Evolutionary conservation across 2,888 invertebrate genomes (phyloP), one percentile per base, ranked within the genome.

Genomic region (Patella pellucida): DNA sequence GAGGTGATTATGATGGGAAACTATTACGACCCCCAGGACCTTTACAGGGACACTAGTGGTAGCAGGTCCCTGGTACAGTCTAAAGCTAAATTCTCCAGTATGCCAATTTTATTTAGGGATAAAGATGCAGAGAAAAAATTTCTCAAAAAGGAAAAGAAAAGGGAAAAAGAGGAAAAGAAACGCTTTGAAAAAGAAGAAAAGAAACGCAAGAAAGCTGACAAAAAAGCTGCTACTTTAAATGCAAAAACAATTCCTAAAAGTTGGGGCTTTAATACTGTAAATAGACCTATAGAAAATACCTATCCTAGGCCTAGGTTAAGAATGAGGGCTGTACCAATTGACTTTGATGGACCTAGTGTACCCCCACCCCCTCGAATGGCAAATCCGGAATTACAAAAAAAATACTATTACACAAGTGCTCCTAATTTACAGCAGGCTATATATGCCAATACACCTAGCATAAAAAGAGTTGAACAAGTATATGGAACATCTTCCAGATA

Each of bases 141-240:
- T 52, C 77, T 85, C 52, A 87, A 86, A 78, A 84, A 84, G 70
- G 86, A 87, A 77, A 85, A 81, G 74, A 85, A 85, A 71, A 77
- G 83, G 54, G 81, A 83, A 68, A 86, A 87, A 71, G 84, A 85
- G 68, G 85, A 86, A 52, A 83, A 84, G 62, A 86, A 84, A 76
- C 80, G 83, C 67, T 74, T 82, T 41, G 82, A 85, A 51, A 85
- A 87, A 72, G 85, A 87, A 62, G 85, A 85, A 76, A 87, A 87
- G 76, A 85, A 84, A 76, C 76, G 83, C 70, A 74, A 81, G 56
- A 88, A 87, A 79, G 69, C 81, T 74, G 82, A 84, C 73, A 85
- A 86, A 74, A 85, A 85, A 75, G 77, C 82, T 31, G 78, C 79
- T 72, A 84, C 82, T 16, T 16, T 74, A 19, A 71, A 70, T 14